Evolutionary conservation across 2,888 invertebrate species (phyloP), one percentile per base, ranked within the genome.

Genomic region (Acleris laterana): DNA sequence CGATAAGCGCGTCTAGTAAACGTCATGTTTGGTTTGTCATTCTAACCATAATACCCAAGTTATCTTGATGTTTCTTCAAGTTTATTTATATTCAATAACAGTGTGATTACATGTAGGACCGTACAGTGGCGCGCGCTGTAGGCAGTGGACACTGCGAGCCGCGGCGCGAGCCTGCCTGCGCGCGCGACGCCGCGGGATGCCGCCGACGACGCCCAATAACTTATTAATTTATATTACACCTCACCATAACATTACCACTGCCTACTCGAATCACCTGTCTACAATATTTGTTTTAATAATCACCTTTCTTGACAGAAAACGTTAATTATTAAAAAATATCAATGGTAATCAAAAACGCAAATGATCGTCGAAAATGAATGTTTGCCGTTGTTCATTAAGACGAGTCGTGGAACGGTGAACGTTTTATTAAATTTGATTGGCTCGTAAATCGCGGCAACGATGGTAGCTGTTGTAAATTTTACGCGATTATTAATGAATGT

Each of bases 181-280:
- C 51, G 69, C 63, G 74, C 81, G 73, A 80, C 69, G 89, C 78
- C 77, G 90, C 80, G 90, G 91, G 78, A 81, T 71, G 74, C 88
- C 70, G 63, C 80, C 73, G 76, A 78, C 73, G 76, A 78, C 81
- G 78, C 78, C 83, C 79, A 83, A 88, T 88, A 89, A 88, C 85
- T 90, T 89, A 90, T 89, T 89, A 89, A 90, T 90, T 90, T 89
- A 89, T 89, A 90, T 88, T 89, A 88, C 88, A 84, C 82, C 82
- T 85, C 82, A 81, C 85, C 80, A 77, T 62, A 61, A 61, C 82
- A 85, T 83, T 85, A 83, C 79, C 84, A 89, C 83, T 83, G 77
- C 85, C 81, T 79, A 81, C 83, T 81, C 82, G 77, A 83, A 82
- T 88, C 89, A 90, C 88, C 90, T 92, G 92, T 89, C 90, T 86